Evolutionary conservation across 1,140 invertebrate species (phyloP).

Genomic region (Anastrepha obliqua): DNA sequence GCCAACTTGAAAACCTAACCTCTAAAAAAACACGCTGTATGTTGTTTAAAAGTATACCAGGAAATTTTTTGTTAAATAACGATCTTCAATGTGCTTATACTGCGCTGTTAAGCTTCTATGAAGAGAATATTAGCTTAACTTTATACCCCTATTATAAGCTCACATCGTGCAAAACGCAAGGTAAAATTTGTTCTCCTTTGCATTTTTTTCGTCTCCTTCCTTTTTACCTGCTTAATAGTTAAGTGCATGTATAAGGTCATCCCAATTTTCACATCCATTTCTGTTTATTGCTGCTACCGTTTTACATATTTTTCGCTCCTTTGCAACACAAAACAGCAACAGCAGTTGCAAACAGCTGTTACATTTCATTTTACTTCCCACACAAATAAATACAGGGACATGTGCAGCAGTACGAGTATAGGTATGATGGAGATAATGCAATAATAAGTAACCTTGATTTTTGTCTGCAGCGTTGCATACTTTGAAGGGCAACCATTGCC

Average conservation of each 20-base stretch:
- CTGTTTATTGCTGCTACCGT: not conserved
- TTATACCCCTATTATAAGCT: no score
- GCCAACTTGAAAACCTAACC: no score
- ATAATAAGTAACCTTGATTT: slow-evolving; percentile 30
- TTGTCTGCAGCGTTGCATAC: slow-evolving; percentile 32
- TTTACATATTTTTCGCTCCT: not conserved
- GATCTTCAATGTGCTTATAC: no score
- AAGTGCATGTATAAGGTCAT: not conserved
- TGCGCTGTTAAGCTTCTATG: no score
- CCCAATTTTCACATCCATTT: not conserved
- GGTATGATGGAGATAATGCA: not conserved
- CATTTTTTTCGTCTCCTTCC: not conserved
- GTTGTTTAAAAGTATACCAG: no score
- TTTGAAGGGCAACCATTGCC: slow-evolving; percentile 27
- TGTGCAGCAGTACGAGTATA: not conserved
- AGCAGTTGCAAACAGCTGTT: not conserved
- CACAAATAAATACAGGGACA: not conserved
- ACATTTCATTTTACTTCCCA: not conserved
- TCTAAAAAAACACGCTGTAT: no score
- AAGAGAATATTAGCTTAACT: no score
- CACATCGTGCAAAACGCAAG: no score
- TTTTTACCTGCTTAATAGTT: not conserved
- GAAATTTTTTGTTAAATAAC: no score
- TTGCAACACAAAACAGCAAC: not conserved
- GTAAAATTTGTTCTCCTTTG: no score